Base-by-base conservation (phyloP, 2,113 vertebrate species). In the Platichthys stellatus region DNA sequence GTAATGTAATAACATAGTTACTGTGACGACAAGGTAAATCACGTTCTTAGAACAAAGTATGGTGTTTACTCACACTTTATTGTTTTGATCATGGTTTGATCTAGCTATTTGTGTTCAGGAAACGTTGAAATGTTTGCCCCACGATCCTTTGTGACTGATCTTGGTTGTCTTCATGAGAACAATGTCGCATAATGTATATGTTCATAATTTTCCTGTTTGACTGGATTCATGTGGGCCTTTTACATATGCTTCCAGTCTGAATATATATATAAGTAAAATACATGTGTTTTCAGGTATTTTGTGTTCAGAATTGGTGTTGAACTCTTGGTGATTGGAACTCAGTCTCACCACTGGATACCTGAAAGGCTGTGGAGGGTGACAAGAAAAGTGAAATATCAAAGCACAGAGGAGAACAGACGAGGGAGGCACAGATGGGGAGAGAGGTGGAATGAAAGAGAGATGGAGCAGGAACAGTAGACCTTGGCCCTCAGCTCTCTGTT, bases 381-480 rank as follows among this genome's bases (percentile, higher is more conserved):
- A 68, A 75, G 74, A 79, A 66, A 72, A 69, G 51, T 74, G 56
- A 85, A 70, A 81, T 77, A 60, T 35, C 58, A 47, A 72, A 82
- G 82, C 47, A 35, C 43, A 71, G 47, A 74, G 60, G 40, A 83
- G 68, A 23, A 3, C 23, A 74, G 63, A 87, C 5, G n/a, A 74
- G 65, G 60, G 78, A 73, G 78, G 81, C 79, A 81, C 79, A 83
- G 79, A 87, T 35, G 72, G 78, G 72, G 74, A 63, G 76, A 73
- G 47, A 67, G 63, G 74, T 78, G 78, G 86, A 90, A 84, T 89
- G 72, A 80, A 77, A 69, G 63, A 56, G 74, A 72, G 81, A 78
- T 59, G 69, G 69, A 80, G 72, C 61, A 69, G 71, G 64, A 86
- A 78, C 72, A 69, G 76, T 38, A 81, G 82, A 83, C 76, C 76